Evolutionary conservation across 2,888 invertebrate species (phyloP), one percentile per base, ranked within the genome.

Genomic region (Sarcophaga subvicina): DNA sequence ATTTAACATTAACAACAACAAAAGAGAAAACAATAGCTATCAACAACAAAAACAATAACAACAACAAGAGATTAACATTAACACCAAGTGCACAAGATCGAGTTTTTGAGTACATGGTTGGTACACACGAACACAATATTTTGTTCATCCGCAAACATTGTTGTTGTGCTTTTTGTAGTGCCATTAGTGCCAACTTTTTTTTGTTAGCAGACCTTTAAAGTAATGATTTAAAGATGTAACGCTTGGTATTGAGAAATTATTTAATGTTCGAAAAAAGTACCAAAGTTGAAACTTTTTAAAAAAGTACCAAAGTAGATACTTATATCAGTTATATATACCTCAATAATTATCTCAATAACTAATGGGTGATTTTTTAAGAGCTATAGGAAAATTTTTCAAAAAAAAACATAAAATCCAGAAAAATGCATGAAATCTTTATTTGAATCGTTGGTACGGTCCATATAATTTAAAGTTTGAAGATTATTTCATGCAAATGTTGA

Each of bases 51-150:
- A 27, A 27, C 37, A 37, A 37, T 1, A 37, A 37, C 6, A 60
- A 45, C n/a, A 73, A 67, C 22, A 67, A 79, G 12, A 71, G 5
- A 22, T 17, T 59, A 79, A 79, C 62, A 77, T 86, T 85, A 79
- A 60, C 70, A 79, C 76, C 76, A 72, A 86, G 63, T 80, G 77
- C 86, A 81, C 78, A 70, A 84, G 78, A 79, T 84, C 67, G 70
- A 81, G 60, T 54, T 54, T 54, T 54, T 14, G 12, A 14, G 12
- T 54, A 14, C 17, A 54, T 54, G 54, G 4, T 14, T 54, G 54
- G 17, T 17, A 1, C 70, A 78, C 69, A 77, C 76, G 80, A 69
- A 75, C 75, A 73, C 62, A 79, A 69, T 83, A 79, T 79, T 83
- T 84, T 80, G 59, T 83, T 66, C 45, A 67, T 72, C 67, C 54